Evolutionary conservation across 1,140 invertebrate genomes (phyloP).

Genomic region (Capitella teleta): DNA sequence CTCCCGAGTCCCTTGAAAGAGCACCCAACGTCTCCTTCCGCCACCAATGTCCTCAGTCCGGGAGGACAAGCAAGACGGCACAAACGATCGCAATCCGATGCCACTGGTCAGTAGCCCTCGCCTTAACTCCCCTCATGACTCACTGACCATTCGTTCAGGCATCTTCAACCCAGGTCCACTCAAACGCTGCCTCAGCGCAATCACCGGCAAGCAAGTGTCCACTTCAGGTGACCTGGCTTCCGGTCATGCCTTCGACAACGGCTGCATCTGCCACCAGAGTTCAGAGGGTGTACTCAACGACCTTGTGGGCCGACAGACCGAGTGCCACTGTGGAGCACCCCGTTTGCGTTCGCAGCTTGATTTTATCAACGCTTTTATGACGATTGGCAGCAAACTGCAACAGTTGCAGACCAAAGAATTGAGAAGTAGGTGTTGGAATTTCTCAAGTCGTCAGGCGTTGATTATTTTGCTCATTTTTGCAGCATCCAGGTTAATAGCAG

Average conservation of each 20-base stretch:
- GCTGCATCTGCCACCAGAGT: conserved; percentile 75
- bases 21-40: neutral
- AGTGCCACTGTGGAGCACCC: conserved; percentile 50
- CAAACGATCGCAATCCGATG: conserved; percentile 82
- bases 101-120: conserved; percentile 55
- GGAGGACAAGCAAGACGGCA: no score
- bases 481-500: conserved; percentile 66
- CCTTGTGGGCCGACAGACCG: conserved; percentile 26
- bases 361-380: conserved; percentile 71
- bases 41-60: no score
- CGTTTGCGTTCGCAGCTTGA: conserved; percentile 72
- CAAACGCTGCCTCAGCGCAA: neutral
- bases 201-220: neutral
- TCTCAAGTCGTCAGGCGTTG: neutral
- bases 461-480: conserved; percentile 40
- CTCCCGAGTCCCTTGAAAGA: neutral
- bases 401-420: conserved; percentile 86
- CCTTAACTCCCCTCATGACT: no score
- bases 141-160: no score
- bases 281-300: conserved; percentile 50
- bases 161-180: neutral
- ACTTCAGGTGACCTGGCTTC: conserved; percentile 72
- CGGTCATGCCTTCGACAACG: conserved; percentile 90
- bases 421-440: conserved; percentile 49
- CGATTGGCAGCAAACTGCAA: conserved; percentile 80